Percentiles rank a stretch among this genome's conserved stretches.
Evolutionary conservation across 2,113 vertebrate genomes (phyloP).

Genomic region (Pomatostomus ruficeps): DNA sequence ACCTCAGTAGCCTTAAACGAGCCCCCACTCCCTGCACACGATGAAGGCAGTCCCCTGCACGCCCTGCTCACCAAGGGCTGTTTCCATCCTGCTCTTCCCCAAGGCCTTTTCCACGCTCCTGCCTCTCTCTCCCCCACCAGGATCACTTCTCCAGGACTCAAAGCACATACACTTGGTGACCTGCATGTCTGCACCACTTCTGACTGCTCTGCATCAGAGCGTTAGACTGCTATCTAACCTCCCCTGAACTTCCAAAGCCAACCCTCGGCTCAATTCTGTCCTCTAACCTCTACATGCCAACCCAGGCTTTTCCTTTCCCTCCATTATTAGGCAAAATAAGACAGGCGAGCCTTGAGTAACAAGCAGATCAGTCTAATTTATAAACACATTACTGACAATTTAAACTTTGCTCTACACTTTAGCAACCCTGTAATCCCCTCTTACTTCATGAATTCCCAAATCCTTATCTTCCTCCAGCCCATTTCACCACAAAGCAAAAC

Average conservation of each 20-base stretch:
- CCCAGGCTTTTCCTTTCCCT: neutral
- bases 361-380: neutral
- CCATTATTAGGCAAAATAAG: neutral
- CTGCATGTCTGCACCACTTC: neutral
- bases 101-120: no score
- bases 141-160: neutral
- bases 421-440: neutral
- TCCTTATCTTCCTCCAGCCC: neutral
- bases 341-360: neutral
- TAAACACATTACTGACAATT: neutral
- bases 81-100: neutral
- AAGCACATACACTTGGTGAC: fast-evolving
- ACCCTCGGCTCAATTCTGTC: neutral
- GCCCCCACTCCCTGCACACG: neutral
- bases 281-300: neutral
- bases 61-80: fast-evolving
- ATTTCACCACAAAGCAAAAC: neutral
- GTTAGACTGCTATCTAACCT: neutral
- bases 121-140: neutral
- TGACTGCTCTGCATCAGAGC: neutral
- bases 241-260: neutral
- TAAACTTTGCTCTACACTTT: neutral
- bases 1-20: fast-evolving
- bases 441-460: neutral
- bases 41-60: fast-evolving